Evolutionary conservation across 2,888 invertebrate species (phyloP), one percentile per base, ranked within the genome.

Genomic region (Cantharis flavilabris): DNA sequence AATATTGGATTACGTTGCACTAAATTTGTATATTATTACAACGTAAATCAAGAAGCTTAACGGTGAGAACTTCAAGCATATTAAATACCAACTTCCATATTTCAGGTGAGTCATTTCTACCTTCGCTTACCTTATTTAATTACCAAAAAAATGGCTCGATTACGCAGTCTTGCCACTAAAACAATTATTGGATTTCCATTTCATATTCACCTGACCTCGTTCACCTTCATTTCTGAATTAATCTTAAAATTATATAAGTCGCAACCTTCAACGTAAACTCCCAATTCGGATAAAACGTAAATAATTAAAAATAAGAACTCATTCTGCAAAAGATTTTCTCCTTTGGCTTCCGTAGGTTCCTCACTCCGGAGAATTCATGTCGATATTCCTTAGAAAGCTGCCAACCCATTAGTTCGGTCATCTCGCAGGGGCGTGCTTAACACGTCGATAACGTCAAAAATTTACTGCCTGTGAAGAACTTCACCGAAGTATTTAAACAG

Each of bases 21-120:
- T 33, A 62, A 23, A 13, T 69, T 72, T 67, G 65, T 67, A 67
- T 76, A 76, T 69, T 23, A 62, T 76, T 76, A 72, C 76, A 13
- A 18, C 30, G 76, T 76, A 76, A 76, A 72, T 28, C 63, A 72
- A 76, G 76, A 71, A 72, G 70, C 67, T 30, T 20, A 23, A 28
- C 13, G 72, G 49, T 30, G 49, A 62, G 26, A 26, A 76, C 23
- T 65, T 64, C 30, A 70, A 75, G 67, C 62, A 72, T 75, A 69
- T 75, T 75, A 67, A 71, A 72, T 28, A 65, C 62, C 62, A 14
- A 70, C 63, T 74, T 69, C 33, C 74, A 75, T 64, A 64, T 33
- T 75, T 70, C 70, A 62, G 70, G 65, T 70, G 70, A 67, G n/a
- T 67, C 65, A 67, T 23, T 20, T 26, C 23, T 67, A 20, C 65